phyloP scores from a whole-genome alignment of 1,140 invertebrate genomes.

The Hylyphantes graminicola region DNA sequence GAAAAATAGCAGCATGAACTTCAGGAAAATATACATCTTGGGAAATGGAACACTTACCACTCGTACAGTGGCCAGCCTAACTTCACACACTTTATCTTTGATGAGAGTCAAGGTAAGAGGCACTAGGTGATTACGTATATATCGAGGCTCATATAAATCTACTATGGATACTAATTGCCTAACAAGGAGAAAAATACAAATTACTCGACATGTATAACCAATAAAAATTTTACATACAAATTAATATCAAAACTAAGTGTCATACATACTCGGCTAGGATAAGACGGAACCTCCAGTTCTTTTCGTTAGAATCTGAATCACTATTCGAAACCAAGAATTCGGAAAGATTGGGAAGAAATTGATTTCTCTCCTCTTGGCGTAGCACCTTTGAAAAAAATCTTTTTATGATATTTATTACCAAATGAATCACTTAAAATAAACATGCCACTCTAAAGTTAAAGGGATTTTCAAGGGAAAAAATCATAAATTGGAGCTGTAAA shows the following conservation, averaged over 20 bases:
- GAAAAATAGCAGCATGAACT: background rate
- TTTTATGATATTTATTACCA: no score
- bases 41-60: slow-evolving; percentile 70
- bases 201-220: background rate
- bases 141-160: slow-evolving; percentile 73
- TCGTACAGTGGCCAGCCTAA: slow-evolving; percentile 73
- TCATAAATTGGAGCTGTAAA: no score
- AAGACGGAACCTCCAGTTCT: slow-evolving; percentile 82
- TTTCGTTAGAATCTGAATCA: slow-evolving; percentile 75
- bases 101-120: slow-evolving; percentile 75
- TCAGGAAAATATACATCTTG: background rate
- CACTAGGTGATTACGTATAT: slow-evolving; percentile 75
- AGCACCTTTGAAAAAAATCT: slow-evolving; percentile 70
- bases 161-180: slow-evolving; percentile 75
- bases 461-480: no score
- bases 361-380: slow-evolving; percentile 71
- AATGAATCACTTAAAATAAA: no score
- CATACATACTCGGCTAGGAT: slow-evolving; percentile 73
- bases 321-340: slow-evolving; percentile 78
- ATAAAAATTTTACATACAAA: background rate
- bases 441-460: no score
- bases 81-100: slow-evolving; percentile 77
- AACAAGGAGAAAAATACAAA: slow-evolving; percentile 5
- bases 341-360: slow-evolving; percentile 75
- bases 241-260: background rate